These are phyloP conservation scores for Drosophila antonietae DNA, from an alignment of 2,888 invertebrate species.

Conservation along the genomic window DNA sequence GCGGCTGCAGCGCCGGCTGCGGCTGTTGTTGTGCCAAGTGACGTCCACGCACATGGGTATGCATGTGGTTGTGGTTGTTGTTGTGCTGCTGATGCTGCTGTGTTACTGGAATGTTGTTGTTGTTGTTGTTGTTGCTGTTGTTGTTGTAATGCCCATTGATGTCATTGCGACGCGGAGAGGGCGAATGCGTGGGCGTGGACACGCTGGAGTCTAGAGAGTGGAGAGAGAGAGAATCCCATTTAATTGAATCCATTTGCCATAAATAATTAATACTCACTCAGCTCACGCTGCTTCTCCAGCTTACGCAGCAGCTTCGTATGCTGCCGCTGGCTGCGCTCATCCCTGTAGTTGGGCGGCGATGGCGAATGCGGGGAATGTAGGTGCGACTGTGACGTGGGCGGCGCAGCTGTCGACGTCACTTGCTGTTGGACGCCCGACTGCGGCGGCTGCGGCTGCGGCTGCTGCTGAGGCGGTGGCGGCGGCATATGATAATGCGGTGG, in stretches of 20 bases:
- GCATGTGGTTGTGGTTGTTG: slow-evolving; percentile 57
- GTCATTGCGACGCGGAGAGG: slow-evolving; percentile 89
- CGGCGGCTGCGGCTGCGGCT: background rate
- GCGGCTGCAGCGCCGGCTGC: slow-evolving; percentile 26
- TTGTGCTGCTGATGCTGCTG: slow-evolving; percentile 64
- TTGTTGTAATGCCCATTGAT: slow-evolving; percentile 85
- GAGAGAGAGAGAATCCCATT: background rate
- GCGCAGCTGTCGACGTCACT: slow-evolving; percentile 33
- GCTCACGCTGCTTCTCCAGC: slow-evolving; percentile 88
- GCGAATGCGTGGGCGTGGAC: slow-evolving; percentile 87
- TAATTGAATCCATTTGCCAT: background rate
- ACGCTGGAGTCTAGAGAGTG: slow-evolving; percentile 75
- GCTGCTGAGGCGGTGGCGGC: slow-evolving; percentile 60
- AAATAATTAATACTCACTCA: slow-evolving; percentile 84
- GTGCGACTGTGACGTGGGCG: slow-evolving; percentile 53
- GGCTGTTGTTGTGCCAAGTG: slow-evolving; percentile 58
- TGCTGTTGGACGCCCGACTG: slow-evolving; percentile 77
- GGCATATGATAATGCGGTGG: slow-evolving; percentile 83
- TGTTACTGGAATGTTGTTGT: slow-evolving; percentile 61
- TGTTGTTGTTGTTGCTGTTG: slow-evolving; percentile 21
- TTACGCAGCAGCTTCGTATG: slow-evolving; percentile 91
- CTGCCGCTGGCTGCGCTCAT: slow-evolving; percentile 91
- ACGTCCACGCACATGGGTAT: slow-evolving; percentile 46
- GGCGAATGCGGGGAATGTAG: slow-evolving; percentile 89
- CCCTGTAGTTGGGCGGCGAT: slow-evolving; percentile 89